Base-by-base conservation (phyloP, 2,888 invertebrate species). In the Pherbina coryleti region DNA sequence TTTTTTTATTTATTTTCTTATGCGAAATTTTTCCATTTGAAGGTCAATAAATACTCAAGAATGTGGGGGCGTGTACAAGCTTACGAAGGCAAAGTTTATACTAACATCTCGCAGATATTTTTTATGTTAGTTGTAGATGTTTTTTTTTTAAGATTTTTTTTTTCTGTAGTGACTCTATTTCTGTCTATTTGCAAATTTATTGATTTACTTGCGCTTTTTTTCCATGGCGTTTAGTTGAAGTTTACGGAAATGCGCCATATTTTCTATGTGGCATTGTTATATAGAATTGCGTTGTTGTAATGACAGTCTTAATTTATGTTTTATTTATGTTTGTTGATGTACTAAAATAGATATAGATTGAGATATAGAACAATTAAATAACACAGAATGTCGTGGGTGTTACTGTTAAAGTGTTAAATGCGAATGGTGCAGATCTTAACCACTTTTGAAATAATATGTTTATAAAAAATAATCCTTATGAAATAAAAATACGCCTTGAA, bases 11-110 rank as follows among this genome's bases (percentile, higher is more conserved):
- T 44, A 19, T 60, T 60, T 4, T 28, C n/a, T 17, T 31, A 31
- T 34, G 28, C 17, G n/a, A 64, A 64, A 64, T 31, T 31, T 11
- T 64, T 64, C 64, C 64, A 64, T 64, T 64, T 64, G 64, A 64
- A 64, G 64, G 64, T 64, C 64, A 64, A 64, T 64, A 64, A 64
- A 64, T 64, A 0, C 11, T 64, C 64, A 31, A 34, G 64, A 31
- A 31, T 34, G 64, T 31, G 64, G 25, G 64, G 17, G 31, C 28
- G 31, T 17, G 64, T 44, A 8, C 5, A 14, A 2, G 19, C 22
- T 34, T 3, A 31, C 22, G 55, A 17, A 19, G 62, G 28, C 62
- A 25, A 25, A 28, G 64, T n/a, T 25, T 28, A n/a, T 64, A 34
- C 31, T 17, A 28, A 60, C 25, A 22, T 44, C 1, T 22, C 25